These are phyloP conservation scores for Indri indri DNA, from an alignment of 2,113 vertebrate genomes.

Conservation along the genomic window DNA sequence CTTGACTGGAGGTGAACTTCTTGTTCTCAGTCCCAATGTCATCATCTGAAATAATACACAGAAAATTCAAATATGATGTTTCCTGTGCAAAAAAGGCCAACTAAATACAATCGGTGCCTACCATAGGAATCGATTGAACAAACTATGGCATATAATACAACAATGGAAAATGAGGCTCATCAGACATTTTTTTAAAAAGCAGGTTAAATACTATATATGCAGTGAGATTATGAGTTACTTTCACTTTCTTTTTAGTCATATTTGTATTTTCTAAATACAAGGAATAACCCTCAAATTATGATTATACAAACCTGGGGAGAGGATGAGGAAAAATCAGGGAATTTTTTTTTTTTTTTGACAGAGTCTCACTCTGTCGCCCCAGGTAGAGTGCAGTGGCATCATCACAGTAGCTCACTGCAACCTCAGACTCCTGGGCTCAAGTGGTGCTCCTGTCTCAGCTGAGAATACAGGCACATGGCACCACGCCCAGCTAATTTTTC, in stretches of 20 bases:
- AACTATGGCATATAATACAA: neutral
- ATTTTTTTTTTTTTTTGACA: too few species aligned
- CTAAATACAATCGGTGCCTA: neutral
- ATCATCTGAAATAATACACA: neutral
- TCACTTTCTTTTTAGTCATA: neutral
- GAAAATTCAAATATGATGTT: neutral
- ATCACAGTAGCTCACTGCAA: too few species aligned
- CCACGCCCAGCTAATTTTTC: too few species aligned
- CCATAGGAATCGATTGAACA: neutral
- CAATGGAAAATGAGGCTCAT: neutral
- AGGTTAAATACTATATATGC: neutral
- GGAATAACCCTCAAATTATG: neutral
- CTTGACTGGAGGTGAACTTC: neutral
- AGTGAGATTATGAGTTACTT: neutral
- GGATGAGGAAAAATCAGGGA: neutral
- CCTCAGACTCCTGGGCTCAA: too few species aligned
- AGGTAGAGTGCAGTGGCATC: too few species aligned
- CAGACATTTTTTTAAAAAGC: neutral
- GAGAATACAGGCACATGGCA: too few species aligned
- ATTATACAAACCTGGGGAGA: neutral
- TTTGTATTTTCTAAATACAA: neutral
- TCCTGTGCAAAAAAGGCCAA: neutral
- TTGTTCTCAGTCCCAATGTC: neutral
- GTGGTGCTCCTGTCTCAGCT: too few species aligned
- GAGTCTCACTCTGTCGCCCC: too few species aligned